phyloP scores from a whole-genome alignment of 1,140 invertebrate genomes.

The Eueides isabella region DNA sequence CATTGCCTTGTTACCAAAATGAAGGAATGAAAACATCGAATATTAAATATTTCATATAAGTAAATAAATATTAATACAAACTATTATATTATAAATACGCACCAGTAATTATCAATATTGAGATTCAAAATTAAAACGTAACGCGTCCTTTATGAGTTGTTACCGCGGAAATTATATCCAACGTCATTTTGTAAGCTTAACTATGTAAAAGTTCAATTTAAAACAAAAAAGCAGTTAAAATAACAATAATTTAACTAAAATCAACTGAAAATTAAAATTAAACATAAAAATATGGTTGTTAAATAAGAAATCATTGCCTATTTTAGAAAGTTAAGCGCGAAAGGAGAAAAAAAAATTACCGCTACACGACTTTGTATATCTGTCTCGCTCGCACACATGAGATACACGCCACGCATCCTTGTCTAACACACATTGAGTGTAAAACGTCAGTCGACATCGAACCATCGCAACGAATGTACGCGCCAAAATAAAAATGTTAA shows the following conservation, averaged over 20 bases:
- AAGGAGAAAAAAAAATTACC: slow-evolving; percentile 80
- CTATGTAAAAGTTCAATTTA: not conserved
- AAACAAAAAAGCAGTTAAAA: not conserved
- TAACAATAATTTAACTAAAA: not conserved
- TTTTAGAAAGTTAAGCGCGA: slow-evolving; percentile 79
- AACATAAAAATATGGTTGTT: slow-evolving; percentile 25
- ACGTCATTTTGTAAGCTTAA: not conserved
- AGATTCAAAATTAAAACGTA: not conserved
- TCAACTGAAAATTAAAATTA: not conserved
- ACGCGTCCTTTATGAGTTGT: not conserved
- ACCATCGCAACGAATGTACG: slow-evolving; percentile 58
- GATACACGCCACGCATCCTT: slow-evolving; percentile 49
- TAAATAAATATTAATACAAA: too few species aligned
- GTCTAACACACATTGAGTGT: slow-evolving; percentile 46
- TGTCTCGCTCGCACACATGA: slow-evolving; percentile 49
- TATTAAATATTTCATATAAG: too few species aligned
- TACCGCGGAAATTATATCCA: not conserved
- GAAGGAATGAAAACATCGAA: too few species aligned
- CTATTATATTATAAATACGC: too few species aligned
- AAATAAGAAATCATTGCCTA: slow-evolving; percentile 51
- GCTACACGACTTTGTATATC: slow-evolving; percentile 70
- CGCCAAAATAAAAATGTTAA: slow-evolving; percentile 48
- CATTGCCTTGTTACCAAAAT: too few species aligned
- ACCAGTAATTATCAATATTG: not conserved
- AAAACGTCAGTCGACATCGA: slow-evolving; percentile 60